Base-by-base conservation (phyloP, 1,140 invertebrate species). In the Tenebrio molitor region DNA sequence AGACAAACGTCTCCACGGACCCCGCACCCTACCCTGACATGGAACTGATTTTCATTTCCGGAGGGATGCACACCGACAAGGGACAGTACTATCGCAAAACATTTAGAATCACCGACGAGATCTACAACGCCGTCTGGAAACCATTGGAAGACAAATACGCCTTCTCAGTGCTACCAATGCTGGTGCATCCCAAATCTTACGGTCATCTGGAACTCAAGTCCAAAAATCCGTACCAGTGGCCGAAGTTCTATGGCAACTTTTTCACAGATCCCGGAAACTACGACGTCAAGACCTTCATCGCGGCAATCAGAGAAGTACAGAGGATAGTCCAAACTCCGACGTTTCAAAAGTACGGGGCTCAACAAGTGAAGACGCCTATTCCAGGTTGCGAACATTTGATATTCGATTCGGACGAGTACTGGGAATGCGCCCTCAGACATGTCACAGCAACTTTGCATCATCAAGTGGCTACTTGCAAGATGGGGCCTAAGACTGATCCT, bases 381-480 rank as follows among this genome's bases (percentile, higher is more conserved):
- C 87, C 84, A 14, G 86, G 84, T 1, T 89, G 88, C 76, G 81
- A 84, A 66, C 5, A 78, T 0, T 77, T 74, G 15, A 23, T 53
- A 2, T 83, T 83, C 68, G 82, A 83, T 21, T 84, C 84, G 0
- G 88, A 89, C 71, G 79, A 85, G 1, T 95, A 94, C 75, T 93
- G 92, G 90, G 84, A 87, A 29, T 95, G 94, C 77, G 88, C 89
- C n/a, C 83, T 92, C 0, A 84, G 87, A 17, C 85, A 88, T 58
- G 86, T 92, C 7, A 90, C 91, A 0, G 19, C 73, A 0, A 89
- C 89, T 36, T 85, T 92, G 73, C 91, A 93, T 76, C 92, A 95
- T 78, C 90, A 91, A 71, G 84, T 89, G 3, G 86, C 89, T 0
- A 92, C 92, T 0, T 89, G 87, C 17, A 93, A 91, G 81, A 95